A percentile compares a stretch with the other conserved stretches of the same genome.
These are phyloP conservation scores for Calosoma granatense DNA, from an alignment of 1,140 invertebrate species.

Conservation along the genomic window DNA sequence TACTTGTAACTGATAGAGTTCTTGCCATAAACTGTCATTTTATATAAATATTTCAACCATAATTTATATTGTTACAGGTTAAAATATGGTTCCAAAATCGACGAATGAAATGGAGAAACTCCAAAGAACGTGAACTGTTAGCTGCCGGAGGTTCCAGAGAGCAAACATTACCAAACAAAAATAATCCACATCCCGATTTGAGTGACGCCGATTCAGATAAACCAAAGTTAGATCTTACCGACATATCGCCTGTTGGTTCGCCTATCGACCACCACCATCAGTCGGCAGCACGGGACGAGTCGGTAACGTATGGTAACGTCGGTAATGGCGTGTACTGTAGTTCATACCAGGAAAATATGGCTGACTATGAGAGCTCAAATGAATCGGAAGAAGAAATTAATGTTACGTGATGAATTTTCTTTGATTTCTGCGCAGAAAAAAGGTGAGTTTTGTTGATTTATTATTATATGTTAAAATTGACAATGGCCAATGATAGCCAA, in stretches of 20 bases:
- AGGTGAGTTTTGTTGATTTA: too few species aligned
- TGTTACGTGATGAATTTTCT: constrained; percentile 56
- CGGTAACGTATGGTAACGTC: neutral
- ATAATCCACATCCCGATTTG: constrained; percentile 92
- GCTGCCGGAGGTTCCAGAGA: constrained; percentile 86
- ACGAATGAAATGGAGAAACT: constrained; percentile 95
- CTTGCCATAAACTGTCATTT: too few species aligned
- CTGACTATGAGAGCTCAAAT: constrained; percentile 55
- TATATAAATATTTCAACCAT: too few species aligned
- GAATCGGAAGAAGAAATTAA: constrained; percentile 72
- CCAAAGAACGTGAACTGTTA: constrained; percentile 89
- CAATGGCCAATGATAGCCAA: too few species aligned
- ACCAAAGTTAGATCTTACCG: constrained; percentile 46
- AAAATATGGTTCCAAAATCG: constrained; percentile 96
- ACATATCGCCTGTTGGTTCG: constrained; percentile 33
- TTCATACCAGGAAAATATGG: constrained; percentile 18
- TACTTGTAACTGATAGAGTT: constrained; percentile 24
- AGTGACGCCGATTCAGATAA: constrained; percentile 79
- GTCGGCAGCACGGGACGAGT: constrained; percentile 7
- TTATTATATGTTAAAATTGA: too few species aligned
- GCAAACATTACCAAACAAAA: constrained; percentile 91
- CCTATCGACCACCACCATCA: constrained; percentile 26
- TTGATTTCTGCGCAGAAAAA: constrained; percentile 2
- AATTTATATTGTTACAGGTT: too few species aligned
- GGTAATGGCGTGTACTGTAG: neutral